A percentile compares a stretch with the other conserved stretches of the same genome.
phyloP scores from a whole-genome alignment of 2,113 vertebrate species.

The Dicrurus megarhynchus region DNA sequence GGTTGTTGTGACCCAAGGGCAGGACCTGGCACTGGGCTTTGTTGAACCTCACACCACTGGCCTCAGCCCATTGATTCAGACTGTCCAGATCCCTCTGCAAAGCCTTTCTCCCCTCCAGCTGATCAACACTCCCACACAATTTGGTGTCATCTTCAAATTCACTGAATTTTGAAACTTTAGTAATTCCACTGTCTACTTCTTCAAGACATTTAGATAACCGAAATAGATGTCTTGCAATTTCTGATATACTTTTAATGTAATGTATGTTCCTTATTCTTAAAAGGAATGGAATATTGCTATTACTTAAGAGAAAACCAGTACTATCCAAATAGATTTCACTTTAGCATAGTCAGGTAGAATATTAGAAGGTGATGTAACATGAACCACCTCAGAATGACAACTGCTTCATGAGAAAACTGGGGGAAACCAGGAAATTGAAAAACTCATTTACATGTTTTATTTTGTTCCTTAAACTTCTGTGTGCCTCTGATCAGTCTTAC shows the following conservation, averaged over 20 bases:
- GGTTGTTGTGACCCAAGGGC: not conserved
- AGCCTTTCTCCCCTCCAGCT: not conserved
- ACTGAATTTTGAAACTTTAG: not conserved
- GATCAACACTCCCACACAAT: fast-evolving
- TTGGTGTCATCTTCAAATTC: not conserved
- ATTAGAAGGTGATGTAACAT: not conserved
- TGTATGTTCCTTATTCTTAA: not conserved
- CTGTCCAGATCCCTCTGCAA: not conserved
- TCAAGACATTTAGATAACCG: not conserved
- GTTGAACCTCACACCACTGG: not conserved
- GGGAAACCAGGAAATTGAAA: not conserved
- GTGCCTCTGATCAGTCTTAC: not conserved
- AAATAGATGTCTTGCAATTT: not conserved
- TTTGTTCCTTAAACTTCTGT: not conserved
- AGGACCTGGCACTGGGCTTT: not conserved
- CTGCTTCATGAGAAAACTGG: not conserved
- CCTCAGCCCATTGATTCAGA: fast-evolving
- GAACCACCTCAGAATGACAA: not conserved
- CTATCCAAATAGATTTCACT: not conserved
- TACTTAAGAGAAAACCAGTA: not conserved
- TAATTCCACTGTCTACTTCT: not conserved
- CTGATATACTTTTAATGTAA: not conserved
- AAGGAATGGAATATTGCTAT: not conserved
- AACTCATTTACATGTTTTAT: not conserved
- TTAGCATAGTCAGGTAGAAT: not conserved